Base-by-base conservation (phyloP, 2,113 vertebrate species). In the Sinocyclocheilus grahami region DNA sequence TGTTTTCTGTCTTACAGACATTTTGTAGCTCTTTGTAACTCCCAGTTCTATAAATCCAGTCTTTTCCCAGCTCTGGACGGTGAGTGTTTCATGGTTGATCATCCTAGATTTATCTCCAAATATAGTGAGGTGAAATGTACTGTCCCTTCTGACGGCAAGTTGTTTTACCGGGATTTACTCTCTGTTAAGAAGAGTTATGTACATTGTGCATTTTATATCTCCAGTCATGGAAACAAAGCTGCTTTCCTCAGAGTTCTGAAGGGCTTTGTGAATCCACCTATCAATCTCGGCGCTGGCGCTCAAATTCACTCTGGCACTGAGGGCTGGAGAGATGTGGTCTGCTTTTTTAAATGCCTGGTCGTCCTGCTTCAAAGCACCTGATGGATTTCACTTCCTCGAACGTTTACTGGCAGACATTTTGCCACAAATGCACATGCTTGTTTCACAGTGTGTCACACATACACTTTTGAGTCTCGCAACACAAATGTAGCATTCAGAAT, bases 61-160 rank as follows among this genome's bases (percentile, higher is more conserved):
- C 87, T 87, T 88, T 88, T 88, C 65, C 42, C 71, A 84, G 85
- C 88, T 85, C 89, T 89, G 85, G 81, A 92, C 86, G 87, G 87
- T 69, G 91, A 94, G 92, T 91, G 91, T 93, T 94, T 95, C 92
- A 92, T 89, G 91, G 91, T 84, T 92, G 91, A 93, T 94, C 92
- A 92, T 92, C 90, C 89, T 90, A 95, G 94, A 95, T 95, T 95
- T 95, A 95, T 95, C 92, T 94, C 92, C 92, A 93, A 94, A 95
- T 93, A 95, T 93, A 93, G 92, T 92, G 89, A 91, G 86, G 90
- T 87, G 84, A 93, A 94, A 94, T 92, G 92, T 92, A 94, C 93
- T 94, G 91, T 90, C 90, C 91, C 89, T 86, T 90, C 89, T 86
- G 89, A 92, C 84, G 87, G 83, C 89, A 86, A 90, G 92, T 90